Percentiles rank a stretch among this genome's conserved stretches.
Evolutionary conservation across 2,888 invertebrate genomes (phyloP).

Genomic region (Campoplex nolae): DNA sequence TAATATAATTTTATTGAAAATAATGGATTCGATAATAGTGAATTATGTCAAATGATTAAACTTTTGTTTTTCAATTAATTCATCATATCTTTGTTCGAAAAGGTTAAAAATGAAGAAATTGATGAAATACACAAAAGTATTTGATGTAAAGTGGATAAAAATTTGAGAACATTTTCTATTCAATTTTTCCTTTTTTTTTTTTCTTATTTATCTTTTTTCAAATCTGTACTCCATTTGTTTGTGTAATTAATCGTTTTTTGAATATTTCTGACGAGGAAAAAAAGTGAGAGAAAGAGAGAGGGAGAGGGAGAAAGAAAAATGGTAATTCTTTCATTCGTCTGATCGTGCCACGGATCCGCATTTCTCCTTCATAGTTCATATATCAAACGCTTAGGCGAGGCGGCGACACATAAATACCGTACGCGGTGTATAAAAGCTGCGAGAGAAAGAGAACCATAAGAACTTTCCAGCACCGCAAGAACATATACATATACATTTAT

Average conservation of each 20-base stretch:
- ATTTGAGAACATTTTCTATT: neutral
- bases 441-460: constrained; percentile 50
- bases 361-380: constrained; percentile 79
- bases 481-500: neutral
- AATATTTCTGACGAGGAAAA: neutral
- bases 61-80: neutral
- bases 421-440: constrained; percentile 78
- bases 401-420: constrained; percentile 83
- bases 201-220: neutral
- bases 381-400: constrained; percentile 82
- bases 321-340: constrained; percentile 50
- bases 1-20: neutral
- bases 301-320: constrained; percentile 18
- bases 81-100: neutral
- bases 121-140: neutral
- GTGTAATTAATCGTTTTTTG: constrained; percentile 6
- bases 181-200: neutral
- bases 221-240: neutral
- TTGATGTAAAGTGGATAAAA: neutral
- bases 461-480: constrained; percentile 47
- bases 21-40: neutral
- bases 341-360: constrained; percentile 60
- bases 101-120: neutral
- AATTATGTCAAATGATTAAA: neutral
- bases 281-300: neutral